A percentile compares a stretch with the other conserved stretches of the same genome.
These are phyloP conservation scores for Sinodicranocentrus sp. DNA, from an alignment of 2,888 invertebrate species.

Conservation along the genomic window DNA sequence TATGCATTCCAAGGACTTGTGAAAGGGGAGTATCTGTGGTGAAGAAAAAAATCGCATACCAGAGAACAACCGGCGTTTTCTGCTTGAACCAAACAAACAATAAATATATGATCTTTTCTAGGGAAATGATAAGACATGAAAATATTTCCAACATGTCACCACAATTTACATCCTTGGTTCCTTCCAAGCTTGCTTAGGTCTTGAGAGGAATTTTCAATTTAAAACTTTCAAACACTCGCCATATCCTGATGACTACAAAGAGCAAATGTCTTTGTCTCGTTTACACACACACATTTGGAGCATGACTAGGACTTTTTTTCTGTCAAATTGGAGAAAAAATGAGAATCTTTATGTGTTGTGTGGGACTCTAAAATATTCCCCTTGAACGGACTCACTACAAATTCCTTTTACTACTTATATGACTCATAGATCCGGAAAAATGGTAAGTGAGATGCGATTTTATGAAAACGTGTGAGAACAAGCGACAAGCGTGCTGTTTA, in stretches of 20 bases:
- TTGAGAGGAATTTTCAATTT: slow-evolving; percentile 8
- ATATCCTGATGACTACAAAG: no score
- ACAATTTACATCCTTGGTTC: slow-evolving; percentile 1
- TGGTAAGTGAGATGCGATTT: no score
- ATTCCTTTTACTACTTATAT: no score
- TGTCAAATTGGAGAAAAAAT: not conserved
- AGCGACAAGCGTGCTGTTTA: no score
- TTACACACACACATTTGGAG: no score
- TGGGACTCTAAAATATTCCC: no score
- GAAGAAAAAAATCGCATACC: not conserved
- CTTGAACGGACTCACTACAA: no score
- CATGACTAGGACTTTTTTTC: not conserved
- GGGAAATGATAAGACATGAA: not conserved
- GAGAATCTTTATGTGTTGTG: no score
- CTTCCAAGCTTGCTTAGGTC: not conserved
- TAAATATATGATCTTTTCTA: not conserved
- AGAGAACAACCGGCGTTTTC: not conserved
- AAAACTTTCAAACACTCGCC: not conserved
- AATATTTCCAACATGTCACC: slow-evolving; percentile 9
- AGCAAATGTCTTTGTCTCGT: no score
- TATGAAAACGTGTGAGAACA: no score
- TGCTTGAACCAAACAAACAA: not conserved
- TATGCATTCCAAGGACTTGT: not conserved
- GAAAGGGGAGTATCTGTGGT: not conserved
- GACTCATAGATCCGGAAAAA: no score